A percentile compares a stretch with the other conserved stretches of the same genome.
Conservation (phyloP, 2,797 vertebrate genomes). For the Coendou prehensilis region DNA sequence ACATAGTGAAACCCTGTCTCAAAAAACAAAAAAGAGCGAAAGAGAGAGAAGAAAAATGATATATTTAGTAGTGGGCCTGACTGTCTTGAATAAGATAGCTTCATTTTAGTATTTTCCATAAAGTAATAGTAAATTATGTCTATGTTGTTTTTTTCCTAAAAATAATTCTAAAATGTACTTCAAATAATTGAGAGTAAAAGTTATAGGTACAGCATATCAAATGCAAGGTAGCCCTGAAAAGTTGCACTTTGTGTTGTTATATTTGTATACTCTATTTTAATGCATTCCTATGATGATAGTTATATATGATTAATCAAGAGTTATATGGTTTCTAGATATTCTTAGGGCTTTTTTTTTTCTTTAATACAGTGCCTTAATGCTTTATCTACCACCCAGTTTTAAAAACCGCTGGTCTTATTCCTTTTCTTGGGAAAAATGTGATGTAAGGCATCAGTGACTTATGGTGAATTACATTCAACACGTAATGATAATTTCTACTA, state of each 20-base stretch:
- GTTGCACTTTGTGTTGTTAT: background rate
- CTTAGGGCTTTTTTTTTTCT: background rate
- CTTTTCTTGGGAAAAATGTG: conserved; percentile 26
- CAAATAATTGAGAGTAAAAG: conserved; percentile 47
- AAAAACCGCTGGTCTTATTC: conserved; percentile 61
- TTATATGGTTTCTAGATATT: conserved; percentile 48
- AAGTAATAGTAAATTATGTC: background rate
- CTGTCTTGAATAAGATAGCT: background rate
- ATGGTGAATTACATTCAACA: conserved; percentile 83
- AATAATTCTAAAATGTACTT: conserved; percentile 60
- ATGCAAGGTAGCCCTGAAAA: conserved; percentile 52
- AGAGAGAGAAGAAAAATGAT: background rate
- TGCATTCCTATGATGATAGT: background rate
- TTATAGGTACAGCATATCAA: conserved; percentile 2
- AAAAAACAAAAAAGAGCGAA: background rate
- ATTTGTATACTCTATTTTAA: background rate
- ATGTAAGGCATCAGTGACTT: conserved; percentile 85
- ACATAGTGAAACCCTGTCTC: background rate
- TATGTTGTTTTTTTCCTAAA: background rate
- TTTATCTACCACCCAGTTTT: background rate
- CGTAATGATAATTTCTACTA: conserved; percentile 82
- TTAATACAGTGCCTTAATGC: background rate
- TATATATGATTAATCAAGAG: conserved; percentile 13
- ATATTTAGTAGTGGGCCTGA: background rate
- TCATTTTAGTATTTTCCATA: background rate